Evolutionary conservation across 2,113 vertebrate species (phyloP).

Genomic region (Heterotilapia buettikoferi): DNA sequence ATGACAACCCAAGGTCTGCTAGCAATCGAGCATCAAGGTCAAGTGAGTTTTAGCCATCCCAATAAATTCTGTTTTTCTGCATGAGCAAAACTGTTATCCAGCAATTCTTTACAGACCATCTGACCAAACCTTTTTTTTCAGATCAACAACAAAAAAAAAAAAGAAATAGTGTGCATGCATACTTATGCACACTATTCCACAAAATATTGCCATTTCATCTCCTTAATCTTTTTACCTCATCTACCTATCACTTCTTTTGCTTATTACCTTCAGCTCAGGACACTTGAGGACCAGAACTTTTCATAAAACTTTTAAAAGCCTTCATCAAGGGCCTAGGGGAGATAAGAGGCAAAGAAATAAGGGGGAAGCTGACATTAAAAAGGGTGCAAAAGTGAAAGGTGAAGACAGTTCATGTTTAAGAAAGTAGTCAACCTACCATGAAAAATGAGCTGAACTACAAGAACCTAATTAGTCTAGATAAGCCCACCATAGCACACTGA

Average conservation of each 20-base stretch:
- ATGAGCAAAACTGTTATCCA: neutral
- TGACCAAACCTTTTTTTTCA: neutral
- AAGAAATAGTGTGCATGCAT: neutral
- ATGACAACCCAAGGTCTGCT: neutral
- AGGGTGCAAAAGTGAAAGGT: neutral
- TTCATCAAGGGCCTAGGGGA: neutral
- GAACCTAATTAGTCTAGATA: constrained; percentile 18
- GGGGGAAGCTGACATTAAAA: neutral
- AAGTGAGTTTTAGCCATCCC: neutral
- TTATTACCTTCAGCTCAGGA: neutral
- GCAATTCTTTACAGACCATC: neutral
- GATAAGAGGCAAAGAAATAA: neutral
- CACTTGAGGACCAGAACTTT: neutral
- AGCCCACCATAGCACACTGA: neutral
- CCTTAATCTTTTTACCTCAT: neutral
- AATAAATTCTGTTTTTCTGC: neutral
- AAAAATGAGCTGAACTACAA: neutral
- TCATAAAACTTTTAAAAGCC: neutral
- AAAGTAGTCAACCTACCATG: neutral
- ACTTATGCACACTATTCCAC: neutral
- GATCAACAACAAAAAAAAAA: neutral
- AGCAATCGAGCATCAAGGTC: neutral
- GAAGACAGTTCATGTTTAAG: neutral
- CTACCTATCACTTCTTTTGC: neutral
- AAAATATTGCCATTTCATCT: neutral